Evolutionary conservation across 2,888 invertebrate species (phyloP).

Genomic region (Schizotus pectinicornis): DNA sequence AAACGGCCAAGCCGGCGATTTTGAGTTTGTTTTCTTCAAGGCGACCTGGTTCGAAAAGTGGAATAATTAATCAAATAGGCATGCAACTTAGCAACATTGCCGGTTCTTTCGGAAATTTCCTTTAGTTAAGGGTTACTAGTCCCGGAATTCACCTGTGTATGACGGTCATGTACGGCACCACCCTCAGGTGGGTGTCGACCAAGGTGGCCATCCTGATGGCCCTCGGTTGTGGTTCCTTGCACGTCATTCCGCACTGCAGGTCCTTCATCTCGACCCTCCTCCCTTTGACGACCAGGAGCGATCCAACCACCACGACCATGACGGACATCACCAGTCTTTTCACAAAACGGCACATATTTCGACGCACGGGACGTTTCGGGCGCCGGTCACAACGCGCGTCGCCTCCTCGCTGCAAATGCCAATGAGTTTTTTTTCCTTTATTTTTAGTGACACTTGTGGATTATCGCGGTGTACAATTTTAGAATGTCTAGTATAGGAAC

Average conservation of each 20-base stretch:
- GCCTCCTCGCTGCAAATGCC: constrained; percentile 18
- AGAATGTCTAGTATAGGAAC: constrained; percentile 7
- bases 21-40: too few species aligned
- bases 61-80: neutral
- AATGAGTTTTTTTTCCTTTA: constrained; percentile 25
- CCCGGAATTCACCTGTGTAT: constrained; percentile 15
- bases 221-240: constrained; percentile 14
- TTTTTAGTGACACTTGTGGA: constrained; percentile 34
- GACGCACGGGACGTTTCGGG: constrained; percentile 5
- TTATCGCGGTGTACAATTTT: constrained; percentile 28
- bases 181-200: neutral
- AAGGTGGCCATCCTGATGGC: constrained; percentile 3
- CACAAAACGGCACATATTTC: constrained; percentile 16
- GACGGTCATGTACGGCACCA: constrained; percentile 14
- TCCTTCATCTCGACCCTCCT: neutral
- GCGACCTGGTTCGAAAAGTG: too few species aligned
- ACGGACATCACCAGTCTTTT: constrained; percentile 9
- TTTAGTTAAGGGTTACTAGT: neutral
- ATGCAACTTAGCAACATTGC: too few species aligned
- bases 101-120: neutral
- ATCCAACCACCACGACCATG: neutral
- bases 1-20: too few species aligned
- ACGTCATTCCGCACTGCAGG: constrained; percentile 4
- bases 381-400: constrained; percentile 1
- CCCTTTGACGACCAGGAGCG: constrained; percentile 4